phyloP scores from a whole-genome alignment of 1,140 invertebrate species.

The Plectrocnemia conspersa region DNA sequence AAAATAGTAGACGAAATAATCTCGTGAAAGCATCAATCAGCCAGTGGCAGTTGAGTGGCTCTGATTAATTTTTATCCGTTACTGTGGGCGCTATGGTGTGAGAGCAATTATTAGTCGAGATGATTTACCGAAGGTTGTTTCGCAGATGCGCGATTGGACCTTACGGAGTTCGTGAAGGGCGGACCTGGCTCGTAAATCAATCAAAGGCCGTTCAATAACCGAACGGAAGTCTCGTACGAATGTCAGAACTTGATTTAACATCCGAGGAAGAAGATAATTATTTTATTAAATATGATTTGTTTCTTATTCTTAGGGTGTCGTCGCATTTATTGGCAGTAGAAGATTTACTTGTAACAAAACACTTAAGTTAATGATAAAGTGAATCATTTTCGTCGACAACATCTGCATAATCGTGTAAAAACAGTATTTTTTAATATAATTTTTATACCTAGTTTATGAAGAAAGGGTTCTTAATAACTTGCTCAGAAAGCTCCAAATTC shows the following conservation, averaged over 20 bases:
- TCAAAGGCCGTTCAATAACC: conserved; percentile 10
- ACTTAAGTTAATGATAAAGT: too few species aligned
- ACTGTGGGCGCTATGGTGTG: conserved; percentile 1
- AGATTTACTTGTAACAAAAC: too few species aligned
- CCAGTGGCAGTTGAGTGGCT: background rate
- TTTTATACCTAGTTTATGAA: too few species aligned
- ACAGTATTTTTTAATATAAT: too few species aligned
- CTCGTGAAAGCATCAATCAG: background rate
- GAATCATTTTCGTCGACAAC: too few species aligned
- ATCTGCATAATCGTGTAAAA: too few species aligned
- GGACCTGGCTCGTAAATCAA: conserved; percentile 28
- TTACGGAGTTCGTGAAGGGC: conserved; percentile 10
- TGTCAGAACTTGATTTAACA: conserved; percentile 26
- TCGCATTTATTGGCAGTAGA: too few species aligned
- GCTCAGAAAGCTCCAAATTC: too few species aligned
- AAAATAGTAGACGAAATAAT: background rate
- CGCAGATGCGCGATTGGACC: conserved; percentile 21
- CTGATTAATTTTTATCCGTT: conserved; percentile 7
- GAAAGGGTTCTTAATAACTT: too few species aligned
- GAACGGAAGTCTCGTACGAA: conserved; percentile 12
- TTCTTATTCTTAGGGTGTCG: too few species aligned
- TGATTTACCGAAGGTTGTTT: conserved; percentile 22
- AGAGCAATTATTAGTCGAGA: conserved; percentile 31
- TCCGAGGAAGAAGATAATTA: too few species aligned
- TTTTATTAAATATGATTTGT: too few species aligned